Conservation (phyloP, 2,113 vertebrate genomes). For the Caranx melampygus region DNA sequence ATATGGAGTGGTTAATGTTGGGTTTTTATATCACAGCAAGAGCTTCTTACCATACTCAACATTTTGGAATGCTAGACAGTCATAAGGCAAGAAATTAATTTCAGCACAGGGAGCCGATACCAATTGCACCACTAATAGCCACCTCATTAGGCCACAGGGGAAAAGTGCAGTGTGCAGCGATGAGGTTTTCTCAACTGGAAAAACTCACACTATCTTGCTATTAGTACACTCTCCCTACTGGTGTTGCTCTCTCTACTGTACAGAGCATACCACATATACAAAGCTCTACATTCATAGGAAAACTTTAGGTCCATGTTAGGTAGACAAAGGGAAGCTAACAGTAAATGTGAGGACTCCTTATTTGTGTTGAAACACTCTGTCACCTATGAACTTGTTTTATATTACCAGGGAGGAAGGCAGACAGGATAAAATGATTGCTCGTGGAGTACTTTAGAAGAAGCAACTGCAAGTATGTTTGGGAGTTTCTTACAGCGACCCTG, state of each 20-base stretch:
- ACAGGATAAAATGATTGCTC: too few relatives aligned
- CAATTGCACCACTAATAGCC: background rate
- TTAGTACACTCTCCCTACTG: background rate
- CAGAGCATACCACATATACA: background rate
- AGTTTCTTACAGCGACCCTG: too few relatives aligned
- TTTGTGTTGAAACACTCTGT: too few relatives aligned
- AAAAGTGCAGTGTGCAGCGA: background rate
- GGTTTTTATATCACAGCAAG: background rate
- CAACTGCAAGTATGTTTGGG: too few relatives aligned
- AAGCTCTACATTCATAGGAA: background rate
- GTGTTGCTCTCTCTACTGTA: background rate
- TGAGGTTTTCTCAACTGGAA: background rate
- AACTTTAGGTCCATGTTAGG: too few relatives aligned
- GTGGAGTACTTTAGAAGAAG: too few relatives aligned
- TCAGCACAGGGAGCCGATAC: background rate
- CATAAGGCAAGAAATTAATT: background rate
- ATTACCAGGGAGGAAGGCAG: too few relatives aligned
- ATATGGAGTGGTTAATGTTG: background rate
- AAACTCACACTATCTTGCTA: background rate
- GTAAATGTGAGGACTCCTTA: too few relatives aligned
- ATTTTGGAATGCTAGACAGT: background rate
- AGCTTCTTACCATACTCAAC: background rate
- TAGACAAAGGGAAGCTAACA: too few relatives aligned
- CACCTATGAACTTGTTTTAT: too few relatives aligned
- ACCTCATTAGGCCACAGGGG: conserved; percentile 10